phyloP scores from a whole-genome alignment of 2,888 invertebrate genomes.

The Drosophila austrosaltans region DNA sequence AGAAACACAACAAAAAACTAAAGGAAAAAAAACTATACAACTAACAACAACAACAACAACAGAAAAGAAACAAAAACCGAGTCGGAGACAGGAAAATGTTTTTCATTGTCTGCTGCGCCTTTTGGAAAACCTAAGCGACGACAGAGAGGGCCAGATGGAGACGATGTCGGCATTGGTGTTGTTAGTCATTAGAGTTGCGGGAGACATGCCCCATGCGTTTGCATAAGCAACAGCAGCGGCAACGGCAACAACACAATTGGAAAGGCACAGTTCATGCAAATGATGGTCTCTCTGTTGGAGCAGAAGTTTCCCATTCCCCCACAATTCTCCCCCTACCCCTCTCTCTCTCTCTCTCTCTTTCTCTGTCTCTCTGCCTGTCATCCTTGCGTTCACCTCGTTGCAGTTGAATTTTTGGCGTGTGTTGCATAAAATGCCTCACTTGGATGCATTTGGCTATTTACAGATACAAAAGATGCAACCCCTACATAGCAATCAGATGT shows the following conservation, averaged over 20 bases:
- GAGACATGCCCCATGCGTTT: conserved; percentile 78
- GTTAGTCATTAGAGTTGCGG: conserved; percentile 75
- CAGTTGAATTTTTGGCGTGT: conserved; percentile 63
- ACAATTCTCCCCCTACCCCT: no score
- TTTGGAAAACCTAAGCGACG: conserved; percentile 63
- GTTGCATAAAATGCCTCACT: conserved; percentile 76
- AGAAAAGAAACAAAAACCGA: conserved; percentile 30
- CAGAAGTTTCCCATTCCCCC: no score
- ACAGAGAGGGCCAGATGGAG: conserved; percentile 40
- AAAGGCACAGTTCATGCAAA: conserved; percentile 52
- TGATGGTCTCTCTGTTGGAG: conserved; percentile 36
- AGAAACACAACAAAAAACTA: conserved; percentile 16
- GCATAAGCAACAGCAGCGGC: conserved; percentile 63
- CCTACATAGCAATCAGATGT: conserved; percentile 65
- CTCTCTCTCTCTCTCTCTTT: no score
- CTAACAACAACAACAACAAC: conserved; percentile 21
- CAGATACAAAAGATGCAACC: conserved; percentile 65
- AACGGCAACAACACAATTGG: conserved; percentile 28
- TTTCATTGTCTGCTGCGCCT: conserved; percentile 69
- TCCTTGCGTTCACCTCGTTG: conserved; percentile 30
- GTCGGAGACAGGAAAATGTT: conserved; percentile 72
- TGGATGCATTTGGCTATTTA: conserved; percentile 58
- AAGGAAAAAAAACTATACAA: conserved; percentile 22
- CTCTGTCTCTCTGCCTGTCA: conserved; percentile 7
- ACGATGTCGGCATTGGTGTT: conserved; percentile 42